Evolutionary conservation across 2,888 invertebrate species (phyloP), one percentile per base, ranked within the genome.

Genomic region (Caenorhabditis sp.): DNA sequence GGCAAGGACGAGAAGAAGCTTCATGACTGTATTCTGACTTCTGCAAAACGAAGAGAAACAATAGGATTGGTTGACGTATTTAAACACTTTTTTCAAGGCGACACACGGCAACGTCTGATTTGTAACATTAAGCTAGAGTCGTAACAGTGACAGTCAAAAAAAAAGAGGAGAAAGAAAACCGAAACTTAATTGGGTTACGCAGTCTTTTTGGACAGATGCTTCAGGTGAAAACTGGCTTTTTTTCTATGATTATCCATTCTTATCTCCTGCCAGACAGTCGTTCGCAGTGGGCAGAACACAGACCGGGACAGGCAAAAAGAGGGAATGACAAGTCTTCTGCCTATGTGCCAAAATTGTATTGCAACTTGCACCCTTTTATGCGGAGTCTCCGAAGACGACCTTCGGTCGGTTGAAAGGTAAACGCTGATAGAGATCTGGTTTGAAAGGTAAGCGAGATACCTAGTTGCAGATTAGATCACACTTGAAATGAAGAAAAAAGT

Each of bases 181-280:
- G 76, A 76, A 76, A 59, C 38, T 76, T 68, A 76, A 76, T 76
- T 76, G 49, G 58, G 61, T 68, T 76, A 76, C 76, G 68, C 76
- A 68, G 68, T 76, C 68, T 68, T 54, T 61, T 58, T 58, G 19
- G 64, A 59, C 44, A 41, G 35, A 19, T 12, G 28, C 51, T 58
- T 61, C 28, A 51, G 26, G 49, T 51, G 66, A 66, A 49, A 51
- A 63, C 63, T 63, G 63, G 63, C 63, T 63, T 63, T 63, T 61
- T 63, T 63, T 47, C 58, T 38, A 22, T 14, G 26, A 24, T 16
- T 63, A 63, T 63, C 63, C 41, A 28, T 63, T 61, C 38, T 61
- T 47, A 64, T 64, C 64, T 31, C 12, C 16, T 66, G 49, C 68
- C 77, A 77, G 77, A 69, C 77, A 69, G 49, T 68, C 19, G 72